These are phyloP conservation scores for Campoletis sonorensis DNA, from an alignment of 1,140 invertebrate genomes.

Conservation along the genomic window DNA sequence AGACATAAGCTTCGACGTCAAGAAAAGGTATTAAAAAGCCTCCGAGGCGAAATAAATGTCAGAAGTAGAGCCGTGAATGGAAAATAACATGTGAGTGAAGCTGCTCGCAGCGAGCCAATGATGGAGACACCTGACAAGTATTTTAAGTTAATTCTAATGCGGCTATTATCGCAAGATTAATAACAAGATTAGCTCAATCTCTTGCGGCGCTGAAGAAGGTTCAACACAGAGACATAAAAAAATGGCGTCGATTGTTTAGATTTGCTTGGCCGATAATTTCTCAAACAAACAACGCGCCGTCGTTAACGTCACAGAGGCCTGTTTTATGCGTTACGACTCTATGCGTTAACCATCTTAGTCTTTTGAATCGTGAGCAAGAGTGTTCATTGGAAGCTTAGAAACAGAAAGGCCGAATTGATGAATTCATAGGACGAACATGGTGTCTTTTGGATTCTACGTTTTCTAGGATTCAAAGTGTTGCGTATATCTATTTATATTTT, in stretches of 20 bases:
- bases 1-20: no score
- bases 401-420: neutral
- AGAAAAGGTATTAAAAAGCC: no score
- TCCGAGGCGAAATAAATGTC: no score
- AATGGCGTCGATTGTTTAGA: neutral
- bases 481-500: neutral
- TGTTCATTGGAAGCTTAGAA: neutral
- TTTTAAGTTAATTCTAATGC: neutral
- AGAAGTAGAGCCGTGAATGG: no score
- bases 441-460: neutral
- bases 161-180: neutral
- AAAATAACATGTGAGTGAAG: no score
- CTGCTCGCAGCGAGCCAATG: neutral
- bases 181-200: neutral
- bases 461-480: neutral
- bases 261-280: constrained; percentile 55
- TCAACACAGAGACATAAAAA: neutral
- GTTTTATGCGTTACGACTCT: constrained; percentile 63
- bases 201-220: neutral
- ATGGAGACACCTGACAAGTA: neutral
- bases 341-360: constrained; percentile 48
- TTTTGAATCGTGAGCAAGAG: neutral
- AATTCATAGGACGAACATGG: neutral
- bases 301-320: constrained; percentile 60
- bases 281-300: constrained; percentile 57